A percentile compares a stretch with the other conserved stretches of the same genome.
These are phyloP conservation scores for Orchestes rusci DNA, from an alignment of 2,888 invertebrate species.

Conservation along the genomic window DNA sequence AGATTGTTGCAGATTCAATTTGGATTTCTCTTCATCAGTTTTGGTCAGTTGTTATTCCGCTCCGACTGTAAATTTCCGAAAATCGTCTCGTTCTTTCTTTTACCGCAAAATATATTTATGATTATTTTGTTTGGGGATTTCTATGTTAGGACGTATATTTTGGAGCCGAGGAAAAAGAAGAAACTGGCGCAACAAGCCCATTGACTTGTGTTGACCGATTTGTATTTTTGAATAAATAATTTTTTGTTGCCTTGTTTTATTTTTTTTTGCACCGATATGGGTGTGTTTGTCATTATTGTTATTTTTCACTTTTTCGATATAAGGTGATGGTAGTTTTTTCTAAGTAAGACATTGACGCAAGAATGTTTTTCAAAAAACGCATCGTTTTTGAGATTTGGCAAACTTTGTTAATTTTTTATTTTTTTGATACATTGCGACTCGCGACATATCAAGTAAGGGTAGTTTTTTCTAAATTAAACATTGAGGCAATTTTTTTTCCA, in stretches of 20 bases:
- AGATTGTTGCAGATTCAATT: conserved; percentile 8
- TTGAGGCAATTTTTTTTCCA: no score
- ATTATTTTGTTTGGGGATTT: conserved; percentile 59
- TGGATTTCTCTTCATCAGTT: conserved; percentile 43
- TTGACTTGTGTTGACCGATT: not conserved
- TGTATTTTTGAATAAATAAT: not conserved
- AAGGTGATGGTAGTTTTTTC: no score
- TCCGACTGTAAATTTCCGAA: conserved; percentile 55
- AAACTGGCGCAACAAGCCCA: not conserved
- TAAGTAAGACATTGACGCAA: no score
- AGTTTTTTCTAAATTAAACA: no score
- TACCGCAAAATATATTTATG: conserved; percentile 62
- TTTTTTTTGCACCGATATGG: not conserved
- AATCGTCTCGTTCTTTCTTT: conserved; percentile 48
- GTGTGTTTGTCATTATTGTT: no score
- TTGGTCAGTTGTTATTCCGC: conserved; percentile 43
- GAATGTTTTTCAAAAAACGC: no score
- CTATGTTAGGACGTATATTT: conserved; percentile 56
- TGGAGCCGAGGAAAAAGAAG: conserved; percentile 15
- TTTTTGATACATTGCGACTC: no score
- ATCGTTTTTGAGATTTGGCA: no score
- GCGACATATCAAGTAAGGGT: no score
- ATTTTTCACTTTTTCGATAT: no score
- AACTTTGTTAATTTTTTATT: no score
- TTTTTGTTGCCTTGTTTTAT: not conserved